Conservation (phyloP, 2,113 vertebrate genomes). For the Rhynchomys soricoides region DNA sequence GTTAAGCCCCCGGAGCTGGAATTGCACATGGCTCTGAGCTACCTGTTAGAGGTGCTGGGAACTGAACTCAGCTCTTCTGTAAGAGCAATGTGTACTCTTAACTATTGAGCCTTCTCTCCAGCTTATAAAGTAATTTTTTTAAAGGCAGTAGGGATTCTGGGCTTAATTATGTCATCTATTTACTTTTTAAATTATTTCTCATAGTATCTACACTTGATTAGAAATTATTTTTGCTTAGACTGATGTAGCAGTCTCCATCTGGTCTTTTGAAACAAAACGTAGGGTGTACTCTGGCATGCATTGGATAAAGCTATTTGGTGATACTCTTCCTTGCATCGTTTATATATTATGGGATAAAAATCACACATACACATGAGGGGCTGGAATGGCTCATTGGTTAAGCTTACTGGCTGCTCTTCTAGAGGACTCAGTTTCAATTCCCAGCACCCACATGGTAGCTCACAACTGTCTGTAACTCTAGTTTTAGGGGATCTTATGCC, state of each 20-base stretch:
- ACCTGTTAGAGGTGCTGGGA: background rate
- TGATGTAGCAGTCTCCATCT: background rate
- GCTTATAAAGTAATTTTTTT: background rate
- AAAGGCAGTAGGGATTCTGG: background rate
- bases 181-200: background rate
- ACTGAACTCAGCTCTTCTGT: background rate
- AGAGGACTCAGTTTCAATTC: background rate
- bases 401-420: background rate
- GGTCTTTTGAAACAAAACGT: background rate
- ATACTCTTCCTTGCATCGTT: background rate
- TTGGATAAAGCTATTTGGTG: background rate
- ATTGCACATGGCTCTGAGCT: background rate
- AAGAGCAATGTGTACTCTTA: background rate
- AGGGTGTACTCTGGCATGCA: background rate
- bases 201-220: background rate
- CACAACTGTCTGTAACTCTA: background rate
- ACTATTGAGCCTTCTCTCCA: background rate
- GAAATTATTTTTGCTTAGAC: background rate
- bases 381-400: background rate
- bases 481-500: background rate
- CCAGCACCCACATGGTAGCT: background rate
- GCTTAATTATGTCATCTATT: background rate
- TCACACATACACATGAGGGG: background rate
- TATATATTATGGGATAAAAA: background rate
- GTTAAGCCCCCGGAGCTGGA: background rate